A percentile compares a stretch with the other conserved stretches of the same genome.
These are phyloP conservation scores for Synchiropus splendidus DNA, from an alignment of 2,113 vertebrate species.

Conservation along the genomic window DNA sequence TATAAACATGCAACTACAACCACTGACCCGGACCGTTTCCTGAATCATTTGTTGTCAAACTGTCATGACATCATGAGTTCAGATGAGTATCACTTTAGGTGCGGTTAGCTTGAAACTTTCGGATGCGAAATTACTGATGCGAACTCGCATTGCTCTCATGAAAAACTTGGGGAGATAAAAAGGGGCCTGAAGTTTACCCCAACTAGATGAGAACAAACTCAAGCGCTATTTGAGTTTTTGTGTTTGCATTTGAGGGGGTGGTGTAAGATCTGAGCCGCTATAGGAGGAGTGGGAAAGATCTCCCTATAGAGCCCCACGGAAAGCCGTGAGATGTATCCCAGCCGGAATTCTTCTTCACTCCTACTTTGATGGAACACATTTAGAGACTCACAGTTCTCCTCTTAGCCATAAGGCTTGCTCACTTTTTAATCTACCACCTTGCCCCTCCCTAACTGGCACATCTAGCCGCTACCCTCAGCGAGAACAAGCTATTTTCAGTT, in stretches of 20 bases:
- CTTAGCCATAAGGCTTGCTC: constrained; percentile 1
- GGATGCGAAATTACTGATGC: too few species aligned
- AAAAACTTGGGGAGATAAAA: too few species aligned
- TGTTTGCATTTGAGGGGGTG: constrained; percentile 16
- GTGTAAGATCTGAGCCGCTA: constrained; percentile 23
- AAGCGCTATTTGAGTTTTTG: background rate
- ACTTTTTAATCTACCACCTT: constrained; percentile 1
- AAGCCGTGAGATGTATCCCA: constrained; percentile 26
- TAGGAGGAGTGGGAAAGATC: constrained; percentile 16
- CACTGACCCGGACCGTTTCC: too few species aligned
- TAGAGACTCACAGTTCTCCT: constrained; percentile 25
- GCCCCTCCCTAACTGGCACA: too few species aligned
- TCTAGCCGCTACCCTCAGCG: constrained; percentile 7
- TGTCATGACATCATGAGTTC: too few species aligned
- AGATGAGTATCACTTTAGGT: too few species aligned
- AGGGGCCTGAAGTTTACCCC: too few species aligned
- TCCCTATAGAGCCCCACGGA: constrained; percentile 20
- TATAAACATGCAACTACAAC: too few species aligned
- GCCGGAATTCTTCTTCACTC: constrained; percentile 23
- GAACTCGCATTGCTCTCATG: too few species aligned
- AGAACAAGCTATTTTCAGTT: constrained; percentile 19
- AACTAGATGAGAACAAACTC: too few species aligned
- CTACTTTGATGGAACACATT: constrained; percentile 20
- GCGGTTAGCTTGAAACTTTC: too few species aligned
- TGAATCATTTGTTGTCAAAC: too few species aligned